Conservation (phyloP, 1,140 invertebrate species). For the Saccostrea glomerata region DNA sequence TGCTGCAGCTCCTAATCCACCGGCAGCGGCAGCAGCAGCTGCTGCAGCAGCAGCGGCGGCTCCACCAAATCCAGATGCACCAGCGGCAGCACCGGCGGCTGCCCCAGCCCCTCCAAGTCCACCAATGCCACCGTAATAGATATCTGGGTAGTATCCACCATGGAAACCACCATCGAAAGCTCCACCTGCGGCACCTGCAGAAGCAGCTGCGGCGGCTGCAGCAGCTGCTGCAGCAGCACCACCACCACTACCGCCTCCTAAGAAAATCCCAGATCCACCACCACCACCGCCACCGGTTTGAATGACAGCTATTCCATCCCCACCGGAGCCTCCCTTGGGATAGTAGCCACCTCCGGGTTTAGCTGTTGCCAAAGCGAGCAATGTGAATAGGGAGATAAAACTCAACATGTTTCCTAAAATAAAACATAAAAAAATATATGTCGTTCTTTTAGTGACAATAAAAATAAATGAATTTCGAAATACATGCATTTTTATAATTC, state of each 20-base stretch:
- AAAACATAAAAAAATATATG: too few species aligned
- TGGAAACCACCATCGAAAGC: background rate
- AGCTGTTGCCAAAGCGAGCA: background rate
- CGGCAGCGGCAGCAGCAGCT: background rate
- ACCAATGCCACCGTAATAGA: background rate
- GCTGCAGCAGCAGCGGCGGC: background rate
- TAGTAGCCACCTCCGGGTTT: constrained; percentile 9
- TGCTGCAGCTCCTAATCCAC: background rate
- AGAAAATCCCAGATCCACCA: constrained; percentile 10
- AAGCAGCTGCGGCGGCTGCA: background rate
- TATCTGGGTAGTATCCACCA: background rate
- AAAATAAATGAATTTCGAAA: background rate
- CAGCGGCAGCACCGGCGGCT: background rate
- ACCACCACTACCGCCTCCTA: background rate
- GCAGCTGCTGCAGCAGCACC: background rate
- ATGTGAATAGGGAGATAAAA: background rate
- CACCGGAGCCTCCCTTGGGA: constrained; percentile 13
- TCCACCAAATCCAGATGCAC: background rate
- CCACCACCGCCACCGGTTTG: background rate
- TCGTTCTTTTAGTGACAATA: too few species aligned
- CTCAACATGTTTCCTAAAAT: background rate
- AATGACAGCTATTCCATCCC: background rate
- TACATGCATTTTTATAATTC: too few species aligned
- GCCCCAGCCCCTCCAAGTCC: background rate
- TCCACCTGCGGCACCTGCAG: background rate